Conservation (phyloP, 2,113 vertebrate species). For the Dryoscopus gambensis region DNA sequence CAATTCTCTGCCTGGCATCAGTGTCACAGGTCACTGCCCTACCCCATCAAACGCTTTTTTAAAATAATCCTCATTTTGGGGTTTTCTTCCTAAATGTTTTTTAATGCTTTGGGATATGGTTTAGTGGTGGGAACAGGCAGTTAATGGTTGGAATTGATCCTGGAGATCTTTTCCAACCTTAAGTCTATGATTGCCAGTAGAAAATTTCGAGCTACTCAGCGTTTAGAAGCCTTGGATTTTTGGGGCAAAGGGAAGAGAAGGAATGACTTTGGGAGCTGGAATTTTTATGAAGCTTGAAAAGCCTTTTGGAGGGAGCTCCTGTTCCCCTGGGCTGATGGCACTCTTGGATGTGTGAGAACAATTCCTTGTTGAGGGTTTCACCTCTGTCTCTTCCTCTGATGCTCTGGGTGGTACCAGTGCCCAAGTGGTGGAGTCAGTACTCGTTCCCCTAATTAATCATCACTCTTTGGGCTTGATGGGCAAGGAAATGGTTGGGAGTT, state of each 20-base stretch:
- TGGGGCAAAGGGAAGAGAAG: neutral
- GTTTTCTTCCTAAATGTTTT: neutral
- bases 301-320: neutral
- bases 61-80: neutral
- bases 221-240: neutral
- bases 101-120: neutral
- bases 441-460: neutral
- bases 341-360: rapidly evolving
- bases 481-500: neutral
- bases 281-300: neutral
- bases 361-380: neutral
- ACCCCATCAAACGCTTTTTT: neutral
- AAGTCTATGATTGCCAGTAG: neutral
- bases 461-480: neutral
- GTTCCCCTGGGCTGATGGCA: neutral
- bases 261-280: neutral
- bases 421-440: neutral
- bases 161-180: neutral
- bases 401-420: neutral
- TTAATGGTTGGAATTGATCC: neutral
- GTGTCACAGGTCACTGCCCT: neutral
- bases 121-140: neutral
- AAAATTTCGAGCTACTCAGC: neutral
- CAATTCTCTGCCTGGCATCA: neutral
- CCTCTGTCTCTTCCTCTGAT: neutral